Evolutionary conservation across 2,113 vertebrate species (phyloP).

Genomic region (Scalopus aquaticus): DNA sequence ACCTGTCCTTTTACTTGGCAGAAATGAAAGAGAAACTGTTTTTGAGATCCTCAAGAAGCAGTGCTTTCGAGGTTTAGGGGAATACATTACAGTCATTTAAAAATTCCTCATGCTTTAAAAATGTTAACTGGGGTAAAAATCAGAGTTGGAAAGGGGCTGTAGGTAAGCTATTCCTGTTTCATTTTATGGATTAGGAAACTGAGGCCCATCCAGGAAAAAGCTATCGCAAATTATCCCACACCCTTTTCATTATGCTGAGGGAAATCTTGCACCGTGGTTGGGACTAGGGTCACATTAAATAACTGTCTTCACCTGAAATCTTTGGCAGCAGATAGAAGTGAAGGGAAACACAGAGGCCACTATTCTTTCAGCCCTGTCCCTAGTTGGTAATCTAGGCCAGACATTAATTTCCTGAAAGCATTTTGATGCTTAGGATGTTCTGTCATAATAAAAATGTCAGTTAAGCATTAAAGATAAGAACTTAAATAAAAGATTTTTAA

Average conservation of each 20-base stretch:
- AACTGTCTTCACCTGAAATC: not conserved
- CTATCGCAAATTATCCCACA: not conserved
- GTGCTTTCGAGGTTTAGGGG: not conserved
- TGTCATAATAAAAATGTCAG: slow-evolving; percentile 38
- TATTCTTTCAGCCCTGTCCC: not conserved
- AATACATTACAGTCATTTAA: not conserved
- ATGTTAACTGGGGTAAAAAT: slow-evolving; percentile 14
- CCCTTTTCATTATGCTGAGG: not conserved
- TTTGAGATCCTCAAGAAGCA: not conserved
- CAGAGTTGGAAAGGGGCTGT: not conserved
- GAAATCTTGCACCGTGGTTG: not conserved
- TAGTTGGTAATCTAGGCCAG: not conserved
- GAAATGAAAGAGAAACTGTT: slow-evolving; percentile 54
- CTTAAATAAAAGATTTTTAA: not conserved
- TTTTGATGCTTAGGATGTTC: slow-evolving; percentile 1
- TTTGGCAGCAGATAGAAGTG: not conserved
- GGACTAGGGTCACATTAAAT: not conserved
- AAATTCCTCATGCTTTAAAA: slow-evolving; percentile 41
- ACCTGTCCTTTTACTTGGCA: not conserved
- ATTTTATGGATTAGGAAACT: slow-evolving; percentile 15
- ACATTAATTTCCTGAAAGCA: not conserved
- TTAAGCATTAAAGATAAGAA: not conserved
- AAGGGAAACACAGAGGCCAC: not conserved
- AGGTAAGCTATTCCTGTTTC: not conserved
- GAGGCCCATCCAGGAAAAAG: not conserved